phyloP scores from a whole-genome alignment of 2,888 invertebrate species.

The Alentia gelatinosa region DNA sequence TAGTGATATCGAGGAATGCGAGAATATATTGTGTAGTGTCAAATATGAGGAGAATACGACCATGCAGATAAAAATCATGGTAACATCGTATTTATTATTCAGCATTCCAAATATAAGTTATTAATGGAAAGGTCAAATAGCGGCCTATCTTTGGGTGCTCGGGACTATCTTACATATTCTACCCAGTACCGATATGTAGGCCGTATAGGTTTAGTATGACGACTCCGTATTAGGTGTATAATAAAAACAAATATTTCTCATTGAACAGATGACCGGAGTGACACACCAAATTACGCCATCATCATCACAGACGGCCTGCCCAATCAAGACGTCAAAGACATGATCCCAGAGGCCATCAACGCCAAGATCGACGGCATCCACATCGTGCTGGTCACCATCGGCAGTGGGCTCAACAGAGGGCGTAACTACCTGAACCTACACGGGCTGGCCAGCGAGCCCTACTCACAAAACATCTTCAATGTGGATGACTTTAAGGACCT shows the following conservation, averaged over 20 bases:
- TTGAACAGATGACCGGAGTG: slow-evolving; percentile 72
- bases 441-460: slow-evolving; percentile 64
- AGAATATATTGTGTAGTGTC: too few relatives aligned
- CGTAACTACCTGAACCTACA: slow-evolving; percentile 63
- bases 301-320: slow-evolving; percentile 75
- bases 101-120: too few relatives aligned
- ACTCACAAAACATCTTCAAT: slow-evolving; percentile 63
- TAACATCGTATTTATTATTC: too few relatives aligned
- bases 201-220: too few relatives aligned
- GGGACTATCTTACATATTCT: too few relatives aligned
- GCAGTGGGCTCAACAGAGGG: slow-evolving; percentile 69
- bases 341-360: slow-evolving; percentile 73
- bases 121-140: too few relatives aligned
- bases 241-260: too few relatives aligned
- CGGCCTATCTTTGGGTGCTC: too few relatives aligned
- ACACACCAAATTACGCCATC: slow-evolving; percentile 73
- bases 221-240: slow-evolving; percentile 70
- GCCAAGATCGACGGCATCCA: slow-evolving; percentile 71
- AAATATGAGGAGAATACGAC: too few relatives aligned
- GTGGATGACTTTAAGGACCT: slow-evolving; percentile 61
- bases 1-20: too few relatives aligned
- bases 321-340: slow-evolving; percentile 71
- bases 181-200: too few relatives aligned
- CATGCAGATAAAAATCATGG: too few relatives aligned
- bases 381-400: slow-evolving; percentile 73